These are phyloP conservation scores for Lepetodrilus schrolli DNA, from an alignment of 2,888 invertebrate genomes.

Conservation along the genomic window DNA sequence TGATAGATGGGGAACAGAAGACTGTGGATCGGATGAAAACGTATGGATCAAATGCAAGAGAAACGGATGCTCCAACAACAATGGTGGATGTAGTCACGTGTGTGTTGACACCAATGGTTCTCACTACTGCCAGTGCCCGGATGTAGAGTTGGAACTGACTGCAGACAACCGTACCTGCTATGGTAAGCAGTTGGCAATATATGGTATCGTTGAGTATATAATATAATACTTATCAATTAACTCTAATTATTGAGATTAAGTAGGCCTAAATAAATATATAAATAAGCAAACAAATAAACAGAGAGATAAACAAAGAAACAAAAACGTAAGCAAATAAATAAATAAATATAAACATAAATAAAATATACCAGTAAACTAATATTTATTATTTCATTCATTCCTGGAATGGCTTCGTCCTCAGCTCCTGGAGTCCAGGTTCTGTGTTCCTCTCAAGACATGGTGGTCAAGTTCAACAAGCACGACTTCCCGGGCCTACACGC, in stretches of 20 bases:
- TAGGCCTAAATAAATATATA: background rate
- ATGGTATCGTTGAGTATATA: background rate
- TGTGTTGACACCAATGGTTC: slow-evolving; percentile 32
- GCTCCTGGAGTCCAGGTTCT: background rate
- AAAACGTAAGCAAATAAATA: background rate
- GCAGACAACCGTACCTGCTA: slow-evolving; percentile 29
- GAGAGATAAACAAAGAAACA: background rate
- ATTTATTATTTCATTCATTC: background rate
- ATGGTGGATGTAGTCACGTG: slow-evolving; percentile 33
- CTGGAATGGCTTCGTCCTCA: background rate
- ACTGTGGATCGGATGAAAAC: no score
- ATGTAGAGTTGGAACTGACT: slow-evolving; percentile 5
- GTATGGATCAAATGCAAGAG: no score
- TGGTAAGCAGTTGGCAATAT: background rate
- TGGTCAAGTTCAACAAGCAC: background rate
- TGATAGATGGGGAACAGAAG: no score
- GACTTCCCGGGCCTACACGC: slow-evolving; percentile 16
- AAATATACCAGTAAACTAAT: no score
- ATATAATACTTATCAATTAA: background rate
- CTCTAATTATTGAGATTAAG: background rate
- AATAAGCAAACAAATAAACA: background rate
- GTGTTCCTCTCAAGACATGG: background rate
- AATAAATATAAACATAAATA: background rate
- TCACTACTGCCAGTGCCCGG: slow-evolving; percentile 31
- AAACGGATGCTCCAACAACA: background rate